Evolutionary conservation across 2,113 vertebrate species (phyloP).

Genomic region (Nansenia antarctica): DNA sequence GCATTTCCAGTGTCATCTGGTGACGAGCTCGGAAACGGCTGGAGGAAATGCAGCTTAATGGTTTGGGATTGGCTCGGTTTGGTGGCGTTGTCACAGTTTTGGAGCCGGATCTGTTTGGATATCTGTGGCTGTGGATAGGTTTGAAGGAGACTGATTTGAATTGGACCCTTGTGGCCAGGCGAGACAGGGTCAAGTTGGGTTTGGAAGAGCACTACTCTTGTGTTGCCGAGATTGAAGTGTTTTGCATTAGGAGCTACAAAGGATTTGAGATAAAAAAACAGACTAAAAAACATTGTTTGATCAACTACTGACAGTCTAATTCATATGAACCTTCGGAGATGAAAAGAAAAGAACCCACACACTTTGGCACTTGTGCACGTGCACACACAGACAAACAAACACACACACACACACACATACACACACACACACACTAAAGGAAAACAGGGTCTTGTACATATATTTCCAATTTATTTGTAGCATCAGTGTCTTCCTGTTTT

Average conservation of each 20-base stretch:
- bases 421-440: conserved; percentile 82
- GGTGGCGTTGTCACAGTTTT: not conserved
- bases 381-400: conserved; percentile 16
- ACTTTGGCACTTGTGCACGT: conserved; percentile 50
- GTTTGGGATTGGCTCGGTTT: conserved; percentile 24
- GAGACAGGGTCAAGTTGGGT: not conserved
- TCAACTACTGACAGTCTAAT: conserved; percentile 41
- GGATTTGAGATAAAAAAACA: conserved; percentile 12
- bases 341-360: conserved; percentile 43
- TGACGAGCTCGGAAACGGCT: conserved; percentile 64
- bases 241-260: conserved; percentile 28
- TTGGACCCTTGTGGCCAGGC: not conserved
- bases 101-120: not conserved
- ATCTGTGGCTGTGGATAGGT: not conserved
- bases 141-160: not conserved
- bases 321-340: conserved; percentile 35
- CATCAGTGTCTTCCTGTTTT: conserved; percentile 95
- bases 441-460: conserved; percentile 99
- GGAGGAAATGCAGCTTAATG: conserved; percentile 51
- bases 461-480: conserved; percentile 96
- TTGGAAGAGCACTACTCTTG: not conserved
- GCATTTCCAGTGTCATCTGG: conserved; percentile 99
- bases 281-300: conserved; percentile 39
- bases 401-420: conserved; percentile 57
- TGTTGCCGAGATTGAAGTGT: not conserved